Conservation (phyloP, 2,888 invertebrate species). For the Chymomyza fuscimana region DNA sequence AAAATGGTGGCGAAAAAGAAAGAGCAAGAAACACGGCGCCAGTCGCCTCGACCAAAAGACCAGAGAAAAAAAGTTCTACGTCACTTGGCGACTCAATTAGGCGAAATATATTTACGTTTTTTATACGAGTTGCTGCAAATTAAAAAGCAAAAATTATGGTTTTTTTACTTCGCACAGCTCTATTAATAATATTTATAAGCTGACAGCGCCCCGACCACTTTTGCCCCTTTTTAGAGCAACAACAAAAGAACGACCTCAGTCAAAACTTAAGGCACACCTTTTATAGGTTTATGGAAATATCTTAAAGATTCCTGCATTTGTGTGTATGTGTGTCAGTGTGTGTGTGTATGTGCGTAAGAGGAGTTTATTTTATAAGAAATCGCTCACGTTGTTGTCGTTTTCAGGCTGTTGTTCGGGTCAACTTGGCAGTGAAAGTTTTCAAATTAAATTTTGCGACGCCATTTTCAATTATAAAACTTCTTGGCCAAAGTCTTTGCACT, state of each 20-base stretch:
- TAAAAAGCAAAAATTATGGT: neutral
- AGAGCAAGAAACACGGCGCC: conserved; percentile 41
- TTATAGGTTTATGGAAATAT: neutral
- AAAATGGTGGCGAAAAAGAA: conserved; percentile 21
- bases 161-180: conserved; percentile 8
- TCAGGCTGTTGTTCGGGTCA: conserved; percentile 45
- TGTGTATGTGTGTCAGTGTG: neutral
- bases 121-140: neutral
- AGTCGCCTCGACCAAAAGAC: conserved; percentile 27
- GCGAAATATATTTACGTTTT: conserved; percentile 40
- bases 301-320: neutral
- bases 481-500: conserved; percentile 52
- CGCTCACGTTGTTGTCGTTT: conserved; percentile 46
- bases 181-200: conserved; percentile 32
- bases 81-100: conserved; percentile 58
- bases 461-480: conserved; percentile 73
- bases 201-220: conserved; percentile 5
- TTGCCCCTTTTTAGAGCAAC: conserved; percentile 6
- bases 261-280: conserved; percentile 1
- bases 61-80: conserved; percentile 54
- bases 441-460: conserved; percentile 73
- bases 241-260: neutral
- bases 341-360: neutral
- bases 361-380: conserved; percentile 41
- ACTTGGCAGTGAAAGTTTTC: conserved; percentile 70